Evolutionary conservation across 2,797 vertebrate genomes (phyloP), one percentile per base, ranked within the genome.

Genomic region (Euphonia xanthogaster): DNA sequence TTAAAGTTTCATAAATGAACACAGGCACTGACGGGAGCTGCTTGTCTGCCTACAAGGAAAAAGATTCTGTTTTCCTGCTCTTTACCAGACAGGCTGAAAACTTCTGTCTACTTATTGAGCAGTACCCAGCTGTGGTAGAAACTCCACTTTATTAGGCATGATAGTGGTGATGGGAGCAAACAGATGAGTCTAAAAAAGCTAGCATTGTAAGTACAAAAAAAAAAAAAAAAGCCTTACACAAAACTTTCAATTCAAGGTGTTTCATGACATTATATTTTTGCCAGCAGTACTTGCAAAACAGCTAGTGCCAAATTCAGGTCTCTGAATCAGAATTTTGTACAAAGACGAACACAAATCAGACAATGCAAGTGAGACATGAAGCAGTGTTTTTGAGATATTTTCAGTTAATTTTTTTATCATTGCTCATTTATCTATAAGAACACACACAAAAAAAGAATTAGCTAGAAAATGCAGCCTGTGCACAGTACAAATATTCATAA

Each of bases 291-390:
- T 65, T 75, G 55, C 31, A 83, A 75, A 96, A 70, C 27, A 88
- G 19, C 48, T 62, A 76, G 75, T 3, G 6, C 12, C 39, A 72
- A 85, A 84, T 60, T 78, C 58, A 88, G 37, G 39, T 68, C 82
- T 88, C 48, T 79, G 23, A 81, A 84, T 74, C 40, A 47, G 24
- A 8, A 70, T 79, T 96, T 83, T 91, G 33, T 74, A 79, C 11
- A 81, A 81, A 57, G 31, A 71, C 31, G 28, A 70, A 80, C 22
- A 77, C 9, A 67, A 68, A 81, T 70, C 53, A 63, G 45, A 63
- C 24, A 58, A 33, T 9, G 21, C 47, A 84, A 92, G 58, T 42
- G 16, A 73, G 33, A 65, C 6, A 33, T 7, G 28, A n/a, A 86
- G 53, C 17, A 73, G 58, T 7, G 8, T 13, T 54, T 48, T 25